A percentile compares a stretch with the other conserved stretches of the same genome.
Conservation (phyloP, 2,888 invertebrate species). For the Bombyx huttoni region DNA sequence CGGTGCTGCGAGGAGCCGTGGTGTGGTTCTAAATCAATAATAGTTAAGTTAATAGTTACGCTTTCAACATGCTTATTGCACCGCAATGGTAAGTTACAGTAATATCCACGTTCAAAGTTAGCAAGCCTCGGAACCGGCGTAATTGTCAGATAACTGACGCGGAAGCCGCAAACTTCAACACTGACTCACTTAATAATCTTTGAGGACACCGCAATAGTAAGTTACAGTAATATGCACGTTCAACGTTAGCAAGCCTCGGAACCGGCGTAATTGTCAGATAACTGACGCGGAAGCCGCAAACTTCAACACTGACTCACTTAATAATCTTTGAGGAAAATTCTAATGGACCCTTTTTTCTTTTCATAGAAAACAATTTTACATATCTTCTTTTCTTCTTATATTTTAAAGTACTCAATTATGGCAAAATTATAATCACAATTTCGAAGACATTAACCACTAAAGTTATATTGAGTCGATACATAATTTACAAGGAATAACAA, state of each 20-base stretch:
- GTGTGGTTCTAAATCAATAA: background rate
- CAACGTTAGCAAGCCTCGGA: background rate
- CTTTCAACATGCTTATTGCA: background rate
- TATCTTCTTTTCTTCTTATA: too few species aligned
- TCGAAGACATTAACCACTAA: too few species aligned
- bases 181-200: slow-evolving; percentile 16
- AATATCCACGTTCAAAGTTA: background rate
- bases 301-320: slow-evolving; percentile 12
- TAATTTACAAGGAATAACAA: background rate
- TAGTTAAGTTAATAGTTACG: background rate
- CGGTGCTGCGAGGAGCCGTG: too few species aligned
- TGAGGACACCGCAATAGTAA: background rate
- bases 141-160: slow-evolving; percentile 18
- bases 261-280: slow-evolving; percentile 15
- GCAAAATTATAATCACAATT: too few species aligned
- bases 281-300: slow-evolving; percentile 12
- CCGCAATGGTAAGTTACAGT: background rate
- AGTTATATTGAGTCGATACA: background rate
- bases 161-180: slow-evolving; percentile 10
- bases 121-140: slow-evolving; percentile 1
- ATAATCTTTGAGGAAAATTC: slow-evolving; percentile 7
- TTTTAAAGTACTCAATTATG: too few species aligned
- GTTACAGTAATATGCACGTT: background rate
- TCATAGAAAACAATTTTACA: too few species aligned
- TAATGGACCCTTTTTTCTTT: background rate